Evolutionary conservation across 2,113 vertebrate genomes (phyloP), one percentile per base, ranked within the genome.

Genomic region (Uria lomvia): DNA sequence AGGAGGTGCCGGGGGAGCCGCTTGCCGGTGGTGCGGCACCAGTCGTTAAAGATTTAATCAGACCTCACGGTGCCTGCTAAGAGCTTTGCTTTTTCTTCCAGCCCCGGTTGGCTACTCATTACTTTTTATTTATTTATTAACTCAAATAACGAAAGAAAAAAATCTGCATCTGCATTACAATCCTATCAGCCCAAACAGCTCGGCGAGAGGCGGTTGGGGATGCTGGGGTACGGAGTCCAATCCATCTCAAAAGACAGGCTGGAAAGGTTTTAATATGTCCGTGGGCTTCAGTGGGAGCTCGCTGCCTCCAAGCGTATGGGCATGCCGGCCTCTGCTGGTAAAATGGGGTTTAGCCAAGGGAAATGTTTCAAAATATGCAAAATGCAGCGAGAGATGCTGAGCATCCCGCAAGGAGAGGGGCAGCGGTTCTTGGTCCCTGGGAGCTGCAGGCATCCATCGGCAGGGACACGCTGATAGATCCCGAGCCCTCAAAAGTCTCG

Each of bases 311-410:
- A 94, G 82, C 4, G 15, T 94, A 82, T 82, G 96, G 89, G 18
- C 76, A 97, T 74, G 73, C 75, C 83, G 96, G 91, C 97, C 96
- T 92, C 97, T 97, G 85, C 96, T 97, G 97, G 97, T 3, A 22
- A 77, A 74, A 82, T 0, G 14, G 16, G 30, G 79, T 65, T 94
- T 83, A 88, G 83, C 43, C 30, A 8, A 23, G 65, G 42, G 47
- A 70, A 86, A 21, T 30, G 11, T 34, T 72, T 38, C 45, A 5
- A 12, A 49, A 49, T 49, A 49, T 6, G 12, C 5, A 14, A 55
- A 32, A 12, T 5, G 4, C 36, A 5, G 17, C 0, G 11, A 38
- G 32, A 50, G 68, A 5, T 20, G 40, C 15, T 9, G 3, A 38
- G 36, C 2, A 6, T 73, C 49, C 86, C 11, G 0, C 32, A 17